Evolutionary conservation across 2,113 vertebrate species (phyloP).

Genomic region (Emydocephalus ijimae): DNA sequence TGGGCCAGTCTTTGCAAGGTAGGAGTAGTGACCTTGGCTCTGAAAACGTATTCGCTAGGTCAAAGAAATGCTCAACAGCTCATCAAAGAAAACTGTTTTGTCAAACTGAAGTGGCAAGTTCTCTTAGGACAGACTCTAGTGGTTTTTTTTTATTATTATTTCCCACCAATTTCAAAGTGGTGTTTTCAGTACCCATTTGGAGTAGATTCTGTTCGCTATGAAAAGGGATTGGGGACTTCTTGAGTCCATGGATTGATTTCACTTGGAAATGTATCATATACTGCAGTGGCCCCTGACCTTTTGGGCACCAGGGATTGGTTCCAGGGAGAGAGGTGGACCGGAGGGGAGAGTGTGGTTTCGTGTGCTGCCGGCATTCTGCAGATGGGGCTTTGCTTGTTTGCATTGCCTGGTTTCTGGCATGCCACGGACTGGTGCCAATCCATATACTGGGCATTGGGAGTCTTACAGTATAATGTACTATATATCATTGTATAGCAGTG

Average conservation of each 20-base stretch:
- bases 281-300: no score
- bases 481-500: not conserved
- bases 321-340: no score
- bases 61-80: not conserved
- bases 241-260: not conserved
- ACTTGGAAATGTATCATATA: not conserved
- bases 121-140: not conserved
- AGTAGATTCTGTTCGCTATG: not conserved
- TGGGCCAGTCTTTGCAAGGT: not conserved
- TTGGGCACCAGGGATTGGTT: no score
- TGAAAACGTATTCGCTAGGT: not conserved
- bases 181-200: not conserved
- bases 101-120: not conserved
- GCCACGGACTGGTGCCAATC: no score
- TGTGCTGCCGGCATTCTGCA: no score
- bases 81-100: not conserved
- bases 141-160: not conserved
- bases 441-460: no score
- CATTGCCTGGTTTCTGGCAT: no score
- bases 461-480: not conserved
- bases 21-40: not conserved
- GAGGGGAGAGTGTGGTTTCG: no score
- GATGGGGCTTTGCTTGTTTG: no score
- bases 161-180: not conserved
- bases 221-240: not conserved